These are phyloP conservation scores for Solen grandis DNA, from an alignment of 1,140 invertebrate species.

Conservation along the genomic window DNA sequence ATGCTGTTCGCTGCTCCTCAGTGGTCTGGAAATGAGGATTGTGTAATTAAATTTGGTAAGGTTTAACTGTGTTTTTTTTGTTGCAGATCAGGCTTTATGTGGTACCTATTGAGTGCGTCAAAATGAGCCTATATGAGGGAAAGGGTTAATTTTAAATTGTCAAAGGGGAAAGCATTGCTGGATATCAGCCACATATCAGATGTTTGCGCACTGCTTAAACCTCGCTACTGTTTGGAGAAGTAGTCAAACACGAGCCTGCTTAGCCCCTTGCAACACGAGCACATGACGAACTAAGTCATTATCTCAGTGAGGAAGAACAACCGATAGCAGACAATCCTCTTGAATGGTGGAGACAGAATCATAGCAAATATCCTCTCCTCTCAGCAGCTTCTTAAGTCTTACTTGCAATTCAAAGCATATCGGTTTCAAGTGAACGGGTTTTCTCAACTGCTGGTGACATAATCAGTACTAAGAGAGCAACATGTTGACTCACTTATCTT, in stretches of 20 bases:
- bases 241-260: not conserved
- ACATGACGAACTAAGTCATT: not conserved
- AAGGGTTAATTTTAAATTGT: too few relatives aligned
- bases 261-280: not conserved
- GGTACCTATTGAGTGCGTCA: too few relatives aligned
- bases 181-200: not conserved
- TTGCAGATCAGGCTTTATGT: too few relatives aligned
- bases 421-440: slow-evolving; percentile 6
- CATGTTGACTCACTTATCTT: not conserved
- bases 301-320: not conserved
- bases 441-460: slow-evolving; percentile 9
- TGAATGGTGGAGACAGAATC: not conserved
- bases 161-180: not conserved
- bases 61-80: too few relatives aligned
- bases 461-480: not conserved
- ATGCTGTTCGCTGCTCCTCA: too few relatives aligned
- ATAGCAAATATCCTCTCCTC: not conserved
- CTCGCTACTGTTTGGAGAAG: not conserved
- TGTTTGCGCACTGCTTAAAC: slow-evolving; percentile 7
- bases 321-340: not conserved
- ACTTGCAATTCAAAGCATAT: not conserved
- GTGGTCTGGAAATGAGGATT: too few relatives aligned
- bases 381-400: not conserved
- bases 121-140: too few relatives aligned
- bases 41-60: too few relatives aligned